Evolutionary conservation across 2,888 invertebrate genomes (phyloP).

Genomic region (Lithophane socia): DNA sequence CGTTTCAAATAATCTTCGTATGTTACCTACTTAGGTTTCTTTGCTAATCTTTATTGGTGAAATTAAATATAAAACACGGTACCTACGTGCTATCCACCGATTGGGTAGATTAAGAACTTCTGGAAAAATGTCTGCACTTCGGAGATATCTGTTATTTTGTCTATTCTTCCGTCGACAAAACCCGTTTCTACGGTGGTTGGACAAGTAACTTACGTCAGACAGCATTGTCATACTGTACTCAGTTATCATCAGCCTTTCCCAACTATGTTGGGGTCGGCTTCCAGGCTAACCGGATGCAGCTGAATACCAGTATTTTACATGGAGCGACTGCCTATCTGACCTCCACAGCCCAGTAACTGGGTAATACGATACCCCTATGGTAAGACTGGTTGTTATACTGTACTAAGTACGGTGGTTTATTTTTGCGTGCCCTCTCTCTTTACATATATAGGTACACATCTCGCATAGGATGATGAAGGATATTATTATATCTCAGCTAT

Average conservation of each 20-base stretch:
- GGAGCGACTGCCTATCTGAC: too few species aligned
- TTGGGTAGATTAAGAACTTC: background rate
- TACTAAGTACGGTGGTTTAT: background rate
- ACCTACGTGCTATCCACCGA: background rate
- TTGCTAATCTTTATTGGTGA: background rate
- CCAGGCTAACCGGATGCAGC: too few species aligned
- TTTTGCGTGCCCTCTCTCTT: background rate
- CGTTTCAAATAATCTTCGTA: background rate
- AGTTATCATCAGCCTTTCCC: background rate
- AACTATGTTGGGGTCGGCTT: too few species aligned
- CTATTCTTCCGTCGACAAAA: too few species aligned
- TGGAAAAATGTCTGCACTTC: background rate
- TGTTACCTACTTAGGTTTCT: background rate
- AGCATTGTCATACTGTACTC: background rate
- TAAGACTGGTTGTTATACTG: too few species aligned
- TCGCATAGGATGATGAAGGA: background rate
- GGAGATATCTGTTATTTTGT: too few species aligned
- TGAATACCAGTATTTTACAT: too few species aligned
- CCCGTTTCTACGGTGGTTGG: too few species aligned
- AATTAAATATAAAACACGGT: background rate
- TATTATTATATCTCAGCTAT: constrained; percentile 15
- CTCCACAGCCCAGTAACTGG: too few species aligned
- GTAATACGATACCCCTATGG: too few species aligned
- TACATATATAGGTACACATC: too few species aligned
- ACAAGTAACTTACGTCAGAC: background rate